Conservation (phyloP, 1,140 invertebrate species). For the Arion vulgaris region DNA sequence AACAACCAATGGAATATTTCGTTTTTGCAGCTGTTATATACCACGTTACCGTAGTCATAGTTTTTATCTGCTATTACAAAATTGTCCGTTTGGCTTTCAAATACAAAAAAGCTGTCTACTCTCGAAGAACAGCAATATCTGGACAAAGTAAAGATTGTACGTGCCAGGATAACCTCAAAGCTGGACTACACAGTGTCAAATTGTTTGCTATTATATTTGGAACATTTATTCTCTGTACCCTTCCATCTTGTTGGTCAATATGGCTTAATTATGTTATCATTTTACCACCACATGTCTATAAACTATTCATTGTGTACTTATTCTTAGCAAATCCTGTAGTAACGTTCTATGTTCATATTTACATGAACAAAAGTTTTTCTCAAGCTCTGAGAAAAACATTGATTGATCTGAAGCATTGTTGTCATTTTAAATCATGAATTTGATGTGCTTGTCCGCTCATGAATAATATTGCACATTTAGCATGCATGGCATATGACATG, state of each 20-base stretch:
- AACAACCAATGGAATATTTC: neutral
- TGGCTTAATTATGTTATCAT: neutral
- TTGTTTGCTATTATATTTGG: neutral
- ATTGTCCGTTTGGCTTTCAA: neutral
- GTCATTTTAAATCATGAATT: neutral
- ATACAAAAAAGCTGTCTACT: neutral
- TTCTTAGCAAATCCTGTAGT: neutral
- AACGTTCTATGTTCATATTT: neutral
- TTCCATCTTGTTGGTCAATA: neutral
- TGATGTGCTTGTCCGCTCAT: too few relatives aligned
- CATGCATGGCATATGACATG: too few relatives aligned
- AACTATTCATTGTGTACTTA: neutral
- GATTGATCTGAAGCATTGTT: neutral
- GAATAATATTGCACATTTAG: too few relatives aligned
- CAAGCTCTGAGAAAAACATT: neutral
- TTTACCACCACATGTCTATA: neutral
- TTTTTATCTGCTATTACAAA: neutral
- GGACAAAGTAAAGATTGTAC: neutral
- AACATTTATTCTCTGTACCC: neutral
- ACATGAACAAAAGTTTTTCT: neutral
- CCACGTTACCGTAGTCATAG: neutral
- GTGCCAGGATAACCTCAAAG: neutral
- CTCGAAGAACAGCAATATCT: neutral
- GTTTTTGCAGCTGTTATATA: neutral
- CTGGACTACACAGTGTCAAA: neutral